Base-by-base conservation (phyloP, 1,140 invertebrate species). In the Lasaia peninsularis region DNA sequence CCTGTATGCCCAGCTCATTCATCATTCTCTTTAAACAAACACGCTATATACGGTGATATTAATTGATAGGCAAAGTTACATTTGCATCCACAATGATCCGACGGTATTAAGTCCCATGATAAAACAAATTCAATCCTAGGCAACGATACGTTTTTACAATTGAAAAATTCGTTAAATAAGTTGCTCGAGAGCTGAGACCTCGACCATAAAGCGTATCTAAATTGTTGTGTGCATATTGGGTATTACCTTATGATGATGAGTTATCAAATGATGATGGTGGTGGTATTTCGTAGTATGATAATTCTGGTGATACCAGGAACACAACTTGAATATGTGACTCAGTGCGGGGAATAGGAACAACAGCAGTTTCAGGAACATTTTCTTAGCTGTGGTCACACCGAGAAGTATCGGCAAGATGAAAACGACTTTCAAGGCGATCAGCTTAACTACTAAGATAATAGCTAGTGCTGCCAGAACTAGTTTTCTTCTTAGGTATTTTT, bases 301-400 rank as follows among this genome's bases (percentile, higher is more conserved):
- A 57, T 91, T 91, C 53, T 92, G 91, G 58, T 95, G 94, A 67
- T 96, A 96, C 83, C 94, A 94, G 9, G 94, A 94, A 79, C 95
- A 96, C 1, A 96, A 89, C 75, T 96, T 96, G 88, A 96, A 96
- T 60, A 96, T 91, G 73, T 96, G 94, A 51, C 94, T 92, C 35
- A 96, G 85, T 0, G 94, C 94, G 0, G 95, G 95, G 73, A 96
- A 95, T 5, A 96, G 73, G 90, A 96, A 96, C 1, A 96, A 90
- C 14, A 96, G 75, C 28, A 96, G 86, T 71, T 96, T 96, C 3
- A 96, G 86, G 63, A 96, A 91, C 55, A 96, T 85, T 75, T 96
- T 96, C 84, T 96, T 96, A 1, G 95, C 95, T 0, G 95, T 92
- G 1, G 93, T 93, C 3, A 95, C 92, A 1, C 95, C 95, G 56